Conservation (phyloP, 2,888 invertebrate species). For the Drosophila percnosoma region DNA sequence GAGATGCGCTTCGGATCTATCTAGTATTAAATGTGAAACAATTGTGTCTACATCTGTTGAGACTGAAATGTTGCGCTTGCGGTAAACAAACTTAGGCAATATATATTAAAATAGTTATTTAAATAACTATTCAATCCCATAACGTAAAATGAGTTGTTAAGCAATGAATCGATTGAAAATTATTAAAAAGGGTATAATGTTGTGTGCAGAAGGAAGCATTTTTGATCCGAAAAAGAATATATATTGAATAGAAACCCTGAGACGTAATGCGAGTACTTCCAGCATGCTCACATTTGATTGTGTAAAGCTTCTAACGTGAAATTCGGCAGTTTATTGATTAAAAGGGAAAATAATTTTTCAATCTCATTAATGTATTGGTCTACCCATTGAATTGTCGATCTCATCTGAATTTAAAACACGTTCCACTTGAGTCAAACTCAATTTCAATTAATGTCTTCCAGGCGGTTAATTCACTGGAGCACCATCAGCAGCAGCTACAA, state of each 20-base stretch:
- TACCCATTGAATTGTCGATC: background rate
- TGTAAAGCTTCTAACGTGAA: too few species aligned
- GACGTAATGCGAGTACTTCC: too few species aligned
- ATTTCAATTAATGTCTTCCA: conserved; percentile 22
- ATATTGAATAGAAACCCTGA: too few species aligned
- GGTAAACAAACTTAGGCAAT: background rate
- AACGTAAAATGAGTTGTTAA: too few species aligned
- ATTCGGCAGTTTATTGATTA: too few species aligned
- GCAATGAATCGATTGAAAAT: too few species aligned
- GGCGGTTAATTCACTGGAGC: conserved; percentile 83
- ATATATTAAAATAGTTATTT: background rate
- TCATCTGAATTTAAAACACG: background rate
- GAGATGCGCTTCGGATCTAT: background rate
- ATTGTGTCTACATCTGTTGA: background rate
- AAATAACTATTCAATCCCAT: background rate
- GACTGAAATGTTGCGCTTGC: background rate
- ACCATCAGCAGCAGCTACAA: conserved; percentile 82
- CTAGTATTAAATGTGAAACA: background rate
- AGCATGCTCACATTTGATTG: too few species aligned
- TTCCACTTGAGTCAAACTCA: too few species aligned
- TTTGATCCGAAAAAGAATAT: too few species aligned
- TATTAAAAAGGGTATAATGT: too few species aligned
- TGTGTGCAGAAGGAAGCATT: too few species aligned
- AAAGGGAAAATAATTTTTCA: background rate
- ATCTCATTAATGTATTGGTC: background rate